phyloP scores from a whole-genome alignment of 37 sponge, comb jelly and placozoan genomes.

The Aplysina aerophoba region DNA sequence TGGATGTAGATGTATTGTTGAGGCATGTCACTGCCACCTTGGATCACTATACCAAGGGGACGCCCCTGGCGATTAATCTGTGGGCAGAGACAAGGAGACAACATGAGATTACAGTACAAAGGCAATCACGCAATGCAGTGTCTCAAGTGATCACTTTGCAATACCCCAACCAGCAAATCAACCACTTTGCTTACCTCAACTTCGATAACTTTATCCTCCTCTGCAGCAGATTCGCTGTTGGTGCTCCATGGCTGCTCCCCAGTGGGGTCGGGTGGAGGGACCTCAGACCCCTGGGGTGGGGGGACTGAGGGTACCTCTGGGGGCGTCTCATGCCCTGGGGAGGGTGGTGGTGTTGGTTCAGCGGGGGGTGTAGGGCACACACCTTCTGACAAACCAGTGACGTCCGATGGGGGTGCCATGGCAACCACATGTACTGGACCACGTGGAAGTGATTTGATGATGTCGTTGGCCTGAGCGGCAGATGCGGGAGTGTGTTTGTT shows the following conservation, averaged over 20 bases:
- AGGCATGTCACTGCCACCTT: constrained; percentile 71
- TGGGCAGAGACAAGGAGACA: background rate
- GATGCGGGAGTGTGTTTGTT: constrained; percentile 46
- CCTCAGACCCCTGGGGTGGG: background rate
- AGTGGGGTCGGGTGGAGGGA: background rate
- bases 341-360: background rate
- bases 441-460: constrained; percentile 60
- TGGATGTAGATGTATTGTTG: constrained; percentile 63
- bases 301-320: background rate
- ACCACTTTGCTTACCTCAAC: constrained; percentile 32
- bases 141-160: too few relatives aligned
- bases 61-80: background rate
- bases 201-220: constrained; percentile 33
- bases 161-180: too few relatives aligned
- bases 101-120: too few relatives aligned
- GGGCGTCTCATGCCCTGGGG: background rate
- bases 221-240: background rate
- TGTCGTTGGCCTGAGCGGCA: constrained; percentile 32
- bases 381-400: constrained; percentile 22
- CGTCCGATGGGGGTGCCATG: constrained; percentile 67
- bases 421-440: constrained; percentile 61
- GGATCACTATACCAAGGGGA: constrained; percentile 63
- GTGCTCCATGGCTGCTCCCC: background rate
- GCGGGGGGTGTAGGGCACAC: background rate
- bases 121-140: too few relatives aligned